phyloP scores from a whole-genome alignment of 1,140 invertebrate genomes.

The Drosophila trapezifrons region DNA sequence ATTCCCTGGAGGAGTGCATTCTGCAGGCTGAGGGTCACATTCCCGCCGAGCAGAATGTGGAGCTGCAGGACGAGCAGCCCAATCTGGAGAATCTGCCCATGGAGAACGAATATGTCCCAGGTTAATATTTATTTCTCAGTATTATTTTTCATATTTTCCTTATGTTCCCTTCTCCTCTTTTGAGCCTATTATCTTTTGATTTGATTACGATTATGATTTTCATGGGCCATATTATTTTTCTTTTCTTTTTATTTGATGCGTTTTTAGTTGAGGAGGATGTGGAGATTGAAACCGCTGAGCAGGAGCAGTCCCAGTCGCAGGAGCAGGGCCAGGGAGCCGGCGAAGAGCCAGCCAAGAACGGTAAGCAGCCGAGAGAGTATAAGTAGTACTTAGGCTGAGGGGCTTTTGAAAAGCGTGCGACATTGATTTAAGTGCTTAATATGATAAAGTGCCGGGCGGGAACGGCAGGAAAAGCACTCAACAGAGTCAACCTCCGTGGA shows the following conservation, averaged over 20 bases:
- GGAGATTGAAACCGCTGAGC: constrained; percentile 58
- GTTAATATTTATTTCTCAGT: constrained; percentile 58
- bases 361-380: constrained; percentile 66
- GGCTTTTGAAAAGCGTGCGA: constrained; percentile 61
- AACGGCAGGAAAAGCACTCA: constrained; percentile 61
- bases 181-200: constrained; percentile 42
- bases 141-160: neutral
- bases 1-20: constrained; percentile 86
- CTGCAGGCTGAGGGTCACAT: constrained; percentile 86
- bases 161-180: constrained; percentile 1
- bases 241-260: constrained; percentile 38
- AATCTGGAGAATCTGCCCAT: constrained; percentile 67
- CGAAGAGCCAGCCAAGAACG: constrained; percentile 75
- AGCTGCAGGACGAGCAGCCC: constrained; percentile 81
- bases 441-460: constrained; percentile 70
- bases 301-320: constrained; percentile 49
- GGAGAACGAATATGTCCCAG: constrained; percentile 76
- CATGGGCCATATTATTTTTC: constrained; percentile 29
- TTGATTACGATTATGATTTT: constrained; percentile 55
- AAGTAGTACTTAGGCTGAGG: constrained; percentile 62
- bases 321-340: constrained; percentile 33
- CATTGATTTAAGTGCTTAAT: constrained; percentile 81
- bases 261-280: constrained; percentile 62
- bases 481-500: constrained; percentile 29
- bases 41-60: constrained; percentile 84